Base-by-base conservation (phyloP, 2,797 vertebrate species). In the Silurus lanzhouensis region DNA sequence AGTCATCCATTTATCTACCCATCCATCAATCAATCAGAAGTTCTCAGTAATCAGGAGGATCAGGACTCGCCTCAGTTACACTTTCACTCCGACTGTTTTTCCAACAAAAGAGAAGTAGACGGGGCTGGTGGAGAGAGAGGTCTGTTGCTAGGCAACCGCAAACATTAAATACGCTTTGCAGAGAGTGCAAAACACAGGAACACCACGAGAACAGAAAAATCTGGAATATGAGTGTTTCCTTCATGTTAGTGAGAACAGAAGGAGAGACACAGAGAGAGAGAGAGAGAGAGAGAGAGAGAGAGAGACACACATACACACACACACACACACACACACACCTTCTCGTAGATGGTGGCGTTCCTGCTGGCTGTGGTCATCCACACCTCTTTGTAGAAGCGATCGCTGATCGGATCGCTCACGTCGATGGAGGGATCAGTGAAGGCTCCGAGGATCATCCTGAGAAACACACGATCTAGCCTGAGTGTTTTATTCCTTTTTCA, bases 361-460 rank as follows among this genome's bases (percentile, higher is more conserved):
- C 98, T 96, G 60, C 96, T 97, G 0, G 97, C 96, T 0, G 96
- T 97, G 27, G 97, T 93, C 94, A 99, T 96, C 98, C 98, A 99
- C 78, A 99, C 95, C 76, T 98, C 97, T 93, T 99, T 99, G 90
- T 98, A 99, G 94, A 99, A 99, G 85, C 93, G 96, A 67, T 99
- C 97, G 38, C 96, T 97, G 92, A 99, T 93, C 0, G 98, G 98
- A 92, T 99, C 98, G 27, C 94, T 95, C 83, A 98, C 92, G 80
- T 98, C 97, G 0, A 96, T 96, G 72, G 81, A 95, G 75, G 93
- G 83, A 85, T 98, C 96, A 0, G 90, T 90, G 88, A 97, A 95
- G 85, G 94, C 97, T 0, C 98, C 98, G 0, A 99, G 96, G 88
- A 98, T 94, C 15, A 96, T 94, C 88, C 98, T 99, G 93, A 5